Evolutionary conservation across 2,888 invertebrate genomes (phyloP).

Genomic region (Ormyrus labotus): DNA sequence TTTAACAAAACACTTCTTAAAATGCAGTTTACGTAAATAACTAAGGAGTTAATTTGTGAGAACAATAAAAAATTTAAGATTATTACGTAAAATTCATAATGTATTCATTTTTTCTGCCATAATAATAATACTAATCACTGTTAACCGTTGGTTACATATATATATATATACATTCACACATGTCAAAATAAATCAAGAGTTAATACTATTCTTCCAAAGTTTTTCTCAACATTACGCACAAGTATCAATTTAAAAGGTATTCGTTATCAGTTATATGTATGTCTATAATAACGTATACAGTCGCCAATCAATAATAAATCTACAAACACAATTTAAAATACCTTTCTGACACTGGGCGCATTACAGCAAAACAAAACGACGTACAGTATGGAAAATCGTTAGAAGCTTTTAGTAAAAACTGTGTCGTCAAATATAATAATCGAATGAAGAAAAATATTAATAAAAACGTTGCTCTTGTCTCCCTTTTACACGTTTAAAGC

Average conservation of each 20-base stretch:
- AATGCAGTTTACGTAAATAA: slow-evolving; percentile 51
- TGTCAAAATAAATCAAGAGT: slow-evolving; percentile 50
- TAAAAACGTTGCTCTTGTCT: slow-evolving; percentile 29
- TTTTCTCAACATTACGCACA: slow-evolving; percentile 47
- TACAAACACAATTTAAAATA: slow-evolving; percentile 47
- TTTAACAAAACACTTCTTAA: slow-evolving; percentile 33
- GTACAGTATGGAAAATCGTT: slow-evolving; percentile 44
- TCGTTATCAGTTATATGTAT: slow-evolving; percentile 30
- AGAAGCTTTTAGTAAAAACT: slow-evolving; percentile 49
- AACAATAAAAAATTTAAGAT: slow-evolving; percentile 42
- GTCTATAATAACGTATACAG: slow-evolving; percentile 34
- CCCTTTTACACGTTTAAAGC: slow-evolving; percentile 31
- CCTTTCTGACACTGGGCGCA: slow-evolving; percentile 43
- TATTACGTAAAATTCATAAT: slow-evolving; percentile 52
- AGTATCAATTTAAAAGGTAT: slow-evolving; percentile 47
- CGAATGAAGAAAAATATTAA: slow-evolving; percentile 37
- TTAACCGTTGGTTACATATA: slow-evolving; percentile 54
- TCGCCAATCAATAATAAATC: slow-evolving; percentile 35
- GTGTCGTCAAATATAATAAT: slow-evolving; percentile 41
- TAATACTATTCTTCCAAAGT: slow-evolving; percentile 54
- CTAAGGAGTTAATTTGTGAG: slow-evolving; percentile 28
- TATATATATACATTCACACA: slow-evolving; percentile 45
- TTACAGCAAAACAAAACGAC: slow-evolving; percentile 33
- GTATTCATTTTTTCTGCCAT: slow-evolving; percentile 39
- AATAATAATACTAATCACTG: slow-evolving; percentile 54